Conservation (phyloP, 2,797 vertebrate species). For the Eptatretus atami region DNA sequence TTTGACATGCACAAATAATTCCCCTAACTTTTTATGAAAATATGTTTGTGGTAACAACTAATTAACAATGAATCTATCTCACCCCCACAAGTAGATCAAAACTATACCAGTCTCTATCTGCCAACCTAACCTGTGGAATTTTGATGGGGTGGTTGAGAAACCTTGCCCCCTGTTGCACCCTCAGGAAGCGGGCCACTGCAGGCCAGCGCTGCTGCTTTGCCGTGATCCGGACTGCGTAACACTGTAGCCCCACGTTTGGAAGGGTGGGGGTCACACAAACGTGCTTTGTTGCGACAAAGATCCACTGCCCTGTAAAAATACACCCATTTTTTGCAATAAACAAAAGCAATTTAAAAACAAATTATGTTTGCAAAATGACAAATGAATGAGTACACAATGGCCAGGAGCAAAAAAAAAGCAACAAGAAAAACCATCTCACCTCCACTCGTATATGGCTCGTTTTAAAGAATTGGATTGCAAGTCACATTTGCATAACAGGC, state of each 20-base stretch:
- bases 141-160: slow-evolving; percentile 27
- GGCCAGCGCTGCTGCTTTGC: slow-evolving; percentile 24
- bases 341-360: too few relatives aligned
- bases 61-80: too few relatives aligned
- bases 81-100: background rate
- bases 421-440: background rate
- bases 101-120: slow-evolving; percentile 5
- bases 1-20: background rate
- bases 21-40: too few relatives aligned
- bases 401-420: background rate
- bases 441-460: too few relatives aligned
- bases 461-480: too few relatives aligned
- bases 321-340: background rate
- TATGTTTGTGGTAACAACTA: background rate
- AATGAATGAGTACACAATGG: too few relatives aligned
- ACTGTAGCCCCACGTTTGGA: slow-evolving; percentile 88
- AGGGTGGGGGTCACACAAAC: slow-evolving; percentile 79
- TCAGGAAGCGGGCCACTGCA: slow-evolving; percentile 29
- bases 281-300: slow-evolving; percentile 88
- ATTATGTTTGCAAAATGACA: too few relatives aligned
- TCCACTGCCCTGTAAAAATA: slow-evolving; percentile 43
- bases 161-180: slow-evolving; percentile 38
- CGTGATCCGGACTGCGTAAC: slow-evolving; percentile 46
- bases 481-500: too few relatives aligned
- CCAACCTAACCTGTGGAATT: slow-evolving; percentile 47